Percentiles rank a stretch among this genome's conserved stretches.
Evolutionary conservation across 1,140 invertebrate species (phyloP).

Genomic region (Elymnias hypermnestra): DNA sequence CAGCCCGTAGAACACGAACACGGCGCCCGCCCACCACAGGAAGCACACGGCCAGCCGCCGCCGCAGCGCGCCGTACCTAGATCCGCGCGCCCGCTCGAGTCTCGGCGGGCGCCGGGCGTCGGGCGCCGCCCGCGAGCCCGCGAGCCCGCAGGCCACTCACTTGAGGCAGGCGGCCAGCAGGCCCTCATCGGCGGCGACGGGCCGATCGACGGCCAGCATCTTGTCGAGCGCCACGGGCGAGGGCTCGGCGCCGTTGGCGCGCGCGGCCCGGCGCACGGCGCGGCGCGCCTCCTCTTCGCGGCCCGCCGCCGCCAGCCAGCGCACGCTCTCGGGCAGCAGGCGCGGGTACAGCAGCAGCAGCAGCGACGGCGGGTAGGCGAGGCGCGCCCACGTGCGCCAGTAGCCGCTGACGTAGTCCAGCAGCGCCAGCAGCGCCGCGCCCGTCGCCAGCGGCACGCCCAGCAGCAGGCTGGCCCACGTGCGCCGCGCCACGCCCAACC

Average conservation of each 20-base stretch:
- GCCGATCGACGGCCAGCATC: slow-evolving; percentile 48
- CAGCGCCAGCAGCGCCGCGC: slow-evolving; percentile 81
- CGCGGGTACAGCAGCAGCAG: slow-evolving; percentile 80
- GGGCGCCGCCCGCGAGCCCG: slow-evolving; percentile 51
- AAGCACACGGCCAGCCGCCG: slow-evolving; percentile 77
- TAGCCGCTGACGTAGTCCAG: slow-evolving; percentile 82
- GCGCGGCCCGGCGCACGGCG: slow-evolving; percentile 78
- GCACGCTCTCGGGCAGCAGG: slow-evolving; percentile 81
- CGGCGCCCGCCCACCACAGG: slow-evolving; percentile 84
- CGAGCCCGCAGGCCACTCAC: slow-evolving; percentile 51
- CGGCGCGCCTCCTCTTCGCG: slow-evolving; percentile 78
- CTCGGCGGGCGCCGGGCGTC: slow-evolving; percentile 60
- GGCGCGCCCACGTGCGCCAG: slow-evolving; percentile 83
- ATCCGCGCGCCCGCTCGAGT: slow-evolving; percentile 77
- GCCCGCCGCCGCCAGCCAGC: slow-evolving; percentile 86
- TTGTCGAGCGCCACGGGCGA: slow-evolving; percentile 76
- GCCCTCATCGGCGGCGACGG: slow-evolving; percentile 54
- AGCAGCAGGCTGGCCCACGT: slow-evolving; percentile 84
- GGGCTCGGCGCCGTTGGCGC: slow-evolving; percentile 79
- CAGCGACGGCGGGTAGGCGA: slow-evolving; percentile 82
- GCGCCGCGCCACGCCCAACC: slow-evolving; percentile 83
- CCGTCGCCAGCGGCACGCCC: slow-evolving; percentile 80
- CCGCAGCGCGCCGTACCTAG: slow-evolving; percentile 56
- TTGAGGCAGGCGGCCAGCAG: slow-evolving; percentile 57
- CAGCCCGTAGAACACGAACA: slow-evolving; percentile 88